These are phyloP conservation scores for Halictus quadricinctus DNA, from an alignment of 2,888 invertebrate species.

Conservation along the genomic window DNA sequence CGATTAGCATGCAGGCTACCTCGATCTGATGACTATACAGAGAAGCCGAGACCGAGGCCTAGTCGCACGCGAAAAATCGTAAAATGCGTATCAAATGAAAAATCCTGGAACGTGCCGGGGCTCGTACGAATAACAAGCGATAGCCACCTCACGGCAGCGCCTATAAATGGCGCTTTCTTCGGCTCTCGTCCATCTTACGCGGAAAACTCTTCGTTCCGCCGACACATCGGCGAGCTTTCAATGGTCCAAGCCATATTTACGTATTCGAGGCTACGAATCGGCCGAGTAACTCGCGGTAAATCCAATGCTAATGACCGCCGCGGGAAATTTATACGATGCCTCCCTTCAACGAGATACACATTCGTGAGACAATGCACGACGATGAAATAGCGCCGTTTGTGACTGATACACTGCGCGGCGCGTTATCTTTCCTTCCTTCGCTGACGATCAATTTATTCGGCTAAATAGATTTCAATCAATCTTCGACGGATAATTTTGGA, in stretches of 20 bases:
- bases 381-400: background rate
- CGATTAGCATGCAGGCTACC: slow-evolving; percentile 76
- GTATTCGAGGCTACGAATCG: slow-evolving; percentile 30
- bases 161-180: slow-evolving; percentile 67
- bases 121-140: slow-evolving; percentile 73
- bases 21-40: slow-evolving; percentile 74
- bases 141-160: slow-evolving; percentile 60
- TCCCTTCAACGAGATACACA: slow-evolving; percentile 13
- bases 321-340: slow-evolving; percentile 31
- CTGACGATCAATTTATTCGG: background rate
- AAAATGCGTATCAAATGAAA: slow-evolving; percentile 73
- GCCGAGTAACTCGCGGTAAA: slow-evolving; percentile 29
- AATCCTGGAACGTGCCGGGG: slow-evolving; percentile 70
- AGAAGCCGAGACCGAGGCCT: slow-evolving; percentile 56
- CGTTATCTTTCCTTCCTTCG: background rate
- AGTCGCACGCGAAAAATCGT: slow-evolving; percentile 71
- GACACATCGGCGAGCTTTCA: slow-evolving; percentile 43
- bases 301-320: slow-evolving; percentile 50
- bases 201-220: slow-evolving; percentile 44
- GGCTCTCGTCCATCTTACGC: slow-evolving; percentile 60
- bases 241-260: slow-evolving; percentile 52
- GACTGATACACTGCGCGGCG: background rate
- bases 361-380: slow-evolving; percentile 1
- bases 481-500: background rate
- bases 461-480: background rate